Evolutionary conservation across 2,113 vertebrate species (phyloP), one percentile per base, ranked within the genome.

Genomic region (Anseranas semipalmata): DNA sequence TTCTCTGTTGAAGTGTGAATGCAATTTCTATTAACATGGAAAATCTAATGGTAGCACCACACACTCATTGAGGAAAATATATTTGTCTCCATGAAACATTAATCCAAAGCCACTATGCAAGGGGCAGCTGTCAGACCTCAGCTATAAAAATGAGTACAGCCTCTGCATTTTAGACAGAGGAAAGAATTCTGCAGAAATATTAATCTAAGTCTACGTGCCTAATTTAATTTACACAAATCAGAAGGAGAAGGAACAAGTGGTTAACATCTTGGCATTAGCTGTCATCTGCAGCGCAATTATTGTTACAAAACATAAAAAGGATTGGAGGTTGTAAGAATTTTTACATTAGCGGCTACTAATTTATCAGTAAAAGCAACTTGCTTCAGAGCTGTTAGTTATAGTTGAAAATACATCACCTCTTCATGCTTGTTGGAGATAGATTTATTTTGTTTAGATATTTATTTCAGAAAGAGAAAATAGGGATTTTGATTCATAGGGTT

Each of bases 151-250:
- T 45, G 2, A 95, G 20, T 28, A 59, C 15, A 92, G 24, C 4
- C 66, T 73, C 10, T 68, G 12, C 18, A 70, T n/a, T 94, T 89
- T 70, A 83, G 48, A 73, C 87, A 79, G 24, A 87, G 10, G 21
- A 68, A 82, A 91, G 18, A 50, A 66, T 83, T 79, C 37, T 62
- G 21, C 14, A 89, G 32, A 85, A 94, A 89, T 76, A 74, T 15
- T 77, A 55, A 83, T 45, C 56, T 58, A 62, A 91, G 72, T 79
- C 30, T 15, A 18, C 76, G 15, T 74, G 46, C 16, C 37, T 89
- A 79, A 87, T 82, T 93, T 87, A 87, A 87, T 89, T 87, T 83
- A 77, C 41, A 86, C 45, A 83, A 70, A 80, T 83, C 33, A 82
- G 76, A 89, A 78, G 53, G 14, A 91, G 59, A 90, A 83, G 66